Base-by-base conservation (phyloP, 2,797 vertebrate species). In the Falco columbarius region DNA sequence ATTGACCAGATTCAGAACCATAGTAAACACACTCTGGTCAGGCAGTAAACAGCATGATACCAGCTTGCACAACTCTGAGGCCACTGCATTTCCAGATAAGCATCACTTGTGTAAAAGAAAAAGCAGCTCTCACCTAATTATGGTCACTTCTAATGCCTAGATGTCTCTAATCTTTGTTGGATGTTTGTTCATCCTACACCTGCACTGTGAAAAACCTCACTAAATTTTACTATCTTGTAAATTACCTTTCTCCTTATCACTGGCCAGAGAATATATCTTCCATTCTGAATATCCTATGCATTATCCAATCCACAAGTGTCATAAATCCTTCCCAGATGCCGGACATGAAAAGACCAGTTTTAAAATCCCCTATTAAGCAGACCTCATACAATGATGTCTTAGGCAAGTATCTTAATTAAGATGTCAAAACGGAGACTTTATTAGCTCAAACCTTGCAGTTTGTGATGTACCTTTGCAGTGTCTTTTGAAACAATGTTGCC, bases 401-500 rank as follows among this genome's bases (percentile, higher is more conserved):
- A 72, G 30, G 56, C 47, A 95, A 91, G 29, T 49, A 72, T 56
- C 66, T 76, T 88, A 85, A 40, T 76, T 91, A 83, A 38, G 27
- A 18, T 24, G 36, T 84, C 56, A 91, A 80, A 85, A 87, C 17
- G 73, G 51, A 76, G 42, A 51, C 49, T 88, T 93, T 55, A 77
- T 73, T 67, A 88, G 15, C 9, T 10, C 70, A 76, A 86, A 82
- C 70, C 30, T 59, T 81, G 30, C 12, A 34, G 19, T 58, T 74
- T 6, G 4, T 42, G 19, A n/a, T 58, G 34, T 54, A 11, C 12
- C 75, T 86, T 74, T 58, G 7, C 20, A 7, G 5, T 71, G 44
- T 87, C 65, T 75, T 51, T 81, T 93, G 62, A 81, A 91, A 62
- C 73, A 72, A 89, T 44, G 66, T 92, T 95, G 73, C 86, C 84